Percentiles rank a stretch among this genome's conserved stretches.
Evolutionary conservation across 2,888 invertebrate species (phyloP).

Genomic region (Lepetodrilus schrolli): DNA sequence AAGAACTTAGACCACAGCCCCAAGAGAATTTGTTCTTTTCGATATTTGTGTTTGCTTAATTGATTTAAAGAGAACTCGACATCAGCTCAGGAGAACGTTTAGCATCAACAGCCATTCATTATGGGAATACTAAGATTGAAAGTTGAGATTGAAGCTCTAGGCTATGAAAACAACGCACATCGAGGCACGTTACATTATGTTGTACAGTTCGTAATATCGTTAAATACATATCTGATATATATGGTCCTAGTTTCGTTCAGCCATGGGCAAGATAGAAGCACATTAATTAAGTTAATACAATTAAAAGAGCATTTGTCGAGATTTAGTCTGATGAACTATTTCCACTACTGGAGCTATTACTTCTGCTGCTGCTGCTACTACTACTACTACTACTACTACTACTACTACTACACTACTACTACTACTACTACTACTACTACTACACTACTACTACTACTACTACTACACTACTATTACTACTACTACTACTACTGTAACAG

Average conservation of each 20-base stretch:
- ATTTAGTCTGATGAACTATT: no score
- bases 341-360: background rate
- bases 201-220: background rate
- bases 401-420: background rate
- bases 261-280: no score
- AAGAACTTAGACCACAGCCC: background rate
- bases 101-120: background rate
- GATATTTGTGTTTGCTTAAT: constrained; percentile 4
- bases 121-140: no score
- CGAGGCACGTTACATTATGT: background rate
- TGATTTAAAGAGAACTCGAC: background rate
- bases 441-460: background rate
- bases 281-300: no score
- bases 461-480: background rate
- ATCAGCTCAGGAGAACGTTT: background rate
- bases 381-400: background rate
- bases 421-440: background rate
- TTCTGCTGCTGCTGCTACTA: background rate
- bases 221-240: no score
- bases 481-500: background rate
- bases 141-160: no score
- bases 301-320: no score
- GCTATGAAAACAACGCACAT: no score
- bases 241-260: no score
- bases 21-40: background rate